These are phyloP conservation scores for Ceryle rudis DNA, from an alignment of 2,797 vertebrate genomes.

Conservation along the genomic window DNA sequence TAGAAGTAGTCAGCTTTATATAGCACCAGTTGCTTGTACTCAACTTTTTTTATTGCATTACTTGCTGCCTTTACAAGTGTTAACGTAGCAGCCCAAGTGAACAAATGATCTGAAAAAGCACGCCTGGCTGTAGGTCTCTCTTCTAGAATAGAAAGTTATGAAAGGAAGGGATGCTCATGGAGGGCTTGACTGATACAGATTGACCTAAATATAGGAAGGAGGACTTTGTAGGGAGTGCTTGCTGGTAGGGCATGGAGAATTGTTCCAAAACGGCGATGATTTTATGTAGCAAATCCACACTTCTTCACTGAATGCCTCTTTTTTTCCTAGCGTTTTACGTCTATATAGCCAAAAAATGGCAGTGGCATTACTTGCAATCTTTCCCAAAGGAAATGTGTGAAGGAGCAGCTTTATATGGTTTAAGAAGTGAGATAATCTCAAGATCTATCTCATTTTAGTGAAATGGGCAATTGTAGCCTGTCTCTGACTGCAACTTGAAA, in stretches of 20 bases:
- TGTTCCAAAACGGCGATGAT: neutral
- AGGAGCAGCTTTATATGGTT: neutral
- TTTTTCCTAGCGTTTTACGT: neutral
- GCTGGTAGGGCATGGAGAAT: neutral
- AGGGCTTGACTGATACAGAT: neutral
- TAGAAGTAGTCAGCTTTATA: neutral
- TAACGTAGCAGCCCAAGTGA: neutral
- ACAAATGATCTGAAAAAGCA: neutral
- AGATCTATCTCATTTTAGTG: neutral
- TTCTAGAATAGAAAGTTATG: neutral
- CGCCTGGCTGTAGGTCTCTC: neutral
- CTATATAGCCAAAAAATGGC: neutral
- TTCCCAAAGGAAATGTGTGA: neutral
- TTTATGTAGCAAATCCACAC: neutral
- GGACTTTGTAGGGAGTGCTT: neutral
- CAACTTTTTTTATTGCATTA: neutral
- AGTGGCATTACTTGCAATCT: neutral
- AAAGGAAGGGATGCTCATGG: neutral
- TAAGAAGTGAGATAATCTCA: neutral
- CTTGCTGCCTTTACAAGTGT: neutral
- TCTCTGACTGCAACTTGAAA: neutral
- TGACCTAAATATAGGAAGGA: slow-evolving; percentile 6
- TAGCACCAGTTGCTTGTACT: neutral
- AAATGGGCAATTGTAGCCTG: neutral
- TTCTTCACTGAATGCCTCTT: neutral